Conservation (phyloP, 2,888 invertebrate genomes). For the Eucera pruinosa region DNA sequence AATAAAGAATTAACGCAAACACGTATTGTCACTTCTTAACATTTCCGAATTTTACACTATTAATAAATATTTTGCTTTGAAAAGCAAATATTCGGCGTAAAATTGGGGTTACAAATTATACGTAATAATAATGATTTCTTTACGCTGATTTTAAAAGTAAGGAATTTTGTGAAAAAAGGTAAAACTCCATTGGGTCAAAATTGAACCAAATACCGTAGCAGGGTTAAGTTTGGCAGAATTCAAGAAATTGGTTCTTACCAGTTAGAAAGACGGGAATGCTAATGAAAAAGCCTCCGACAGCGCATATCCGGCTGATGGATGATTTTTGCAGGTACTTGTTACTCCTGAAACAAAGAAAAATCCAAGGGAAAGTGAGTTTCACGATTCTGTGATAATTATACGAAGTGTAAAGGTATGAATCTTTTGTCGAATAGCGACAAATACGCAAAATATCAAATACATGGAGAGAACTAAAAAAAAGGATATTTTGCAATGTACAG, state of each 20-base stretch:
- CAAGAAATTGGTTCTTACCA: slow-evolving; percentile 86
- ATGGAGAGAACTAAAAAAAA: too few species aligned
- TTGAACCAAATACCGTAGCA: too few species aligned
- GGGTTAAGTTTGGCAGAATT: slow-evolving; percentile 2
- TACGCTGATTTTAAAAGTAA: too few species aligned
- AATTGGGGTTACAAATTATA: too few species aligned
- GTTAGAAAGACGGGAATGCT: slow-evolving; percentile 97
- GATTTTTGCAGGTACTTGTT: slow-evolving; percentile 97
- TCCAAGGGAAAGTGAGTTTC: slow-evolving; percentile 49
- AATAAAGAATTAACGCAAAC: neutral
- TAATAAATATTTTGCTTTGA: too few species aligned
- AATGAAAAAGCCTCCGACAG: slow-evolving; percentile 96
- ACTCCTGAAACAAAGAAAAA: slow-evolving; percentile 88
- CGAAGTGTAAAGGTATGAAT: slow-evolving; percentile 50
- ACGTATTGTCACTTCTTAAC: neutral
- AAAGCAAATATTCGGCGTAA: too few species aligned
- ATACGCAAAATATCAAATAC: neutral
- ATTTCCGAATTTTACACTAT: neutral
- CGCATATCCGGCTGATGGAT: slow-evolving; percentile 94
- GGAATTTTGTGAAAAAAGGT: too few species aligned
- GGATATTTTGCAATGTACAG: too few species aligned
- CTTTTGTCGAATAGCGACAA: neutral
- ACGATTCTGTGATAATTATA: slow-evolving; percentile 60
- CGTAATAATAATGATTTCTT: too few species aligned
- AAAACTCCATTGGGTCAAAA: too few species aligned